phyloP scores from a whole-genome alignment of 2,797 vertebrate genomes.

The Chaunax sp. region DNA sequence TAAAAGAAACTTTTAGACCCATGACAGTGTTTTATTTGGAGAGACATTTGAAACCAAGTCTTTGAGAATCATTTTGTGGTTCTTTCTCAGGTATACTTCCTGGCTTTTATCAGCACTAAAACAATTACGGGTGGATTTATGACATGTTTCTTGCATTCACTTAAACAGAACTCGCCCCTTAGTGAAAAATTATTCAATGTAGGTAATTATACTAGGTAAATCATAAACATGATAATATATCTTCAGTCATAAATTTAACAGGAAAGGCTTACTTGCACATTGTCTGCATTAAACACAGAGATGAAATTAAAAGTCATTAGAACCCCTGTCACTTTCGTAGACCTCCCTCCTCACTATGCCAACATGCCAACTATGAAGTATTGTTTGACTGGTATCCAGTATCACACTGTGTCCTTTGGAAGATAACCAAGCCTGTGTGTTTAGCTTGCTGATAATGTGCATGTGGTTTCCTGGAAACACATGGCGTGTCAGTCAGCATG shows the following conservation, averaged over 20 bases:
- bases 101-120: constrained; percentile 29
- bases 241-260: background rate
- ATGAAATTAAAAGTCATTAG: background rate
- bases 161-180: background rate
- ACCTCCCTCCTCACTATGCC: background rate
- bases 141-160: background rate
- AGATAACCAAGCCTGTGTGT: constrained; percentile 15
- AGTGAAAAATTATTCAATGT: too few relatives aligned
- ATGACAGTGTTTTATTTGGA: background rate
- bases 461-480: constrained; percentile 45
- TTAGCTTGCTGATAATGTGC: constrained; percentile 18
- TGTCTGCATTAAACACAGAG: background rate
- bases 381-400: constrained; percentile 5
- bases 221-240: background rate
- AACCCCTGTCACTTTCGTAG: background rate
- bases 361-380: background rate
- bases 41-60: background rate
- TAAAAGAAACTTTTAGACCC: constrained; percentile 10
- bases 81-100: constrained; percentile 20
- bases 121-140: constrained; percentile 19
- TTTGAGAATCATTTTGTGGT: constrained; percentile 19
- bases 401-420: constrained; percentile 2
- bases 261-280: background rate
- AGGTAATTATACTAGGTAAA: too few relatives aligned
- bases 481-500: constrained; percentile 19